A percentile compares a stretch with the other conserved stretches of the same genome.
Conservation (phyloP, 2,888 invertebrate genomes). For the Stenodema calcarata region DNA sequence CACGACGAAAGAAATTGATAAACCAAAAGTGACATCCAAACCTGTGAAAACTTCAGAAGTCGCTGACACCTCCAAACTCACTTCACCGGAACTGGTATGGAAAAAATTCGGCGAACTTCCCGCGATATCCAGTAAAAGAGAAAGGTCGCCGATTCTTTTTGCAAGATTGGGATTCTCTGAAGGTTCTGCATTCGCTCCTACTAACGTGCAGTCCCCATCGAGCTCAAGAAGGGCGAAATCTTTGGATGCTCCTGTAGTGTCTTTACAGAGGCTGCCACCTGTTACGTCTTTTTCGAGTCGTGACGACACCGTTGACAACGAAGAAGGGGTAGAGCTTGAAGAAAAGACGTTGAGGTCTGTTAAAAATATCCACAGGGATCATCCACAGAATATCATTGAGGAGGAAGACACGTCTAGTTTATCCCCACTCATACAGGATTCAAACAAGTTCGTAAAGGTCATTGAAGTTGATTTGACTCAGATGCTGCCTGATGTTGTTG, state of each 20-base stretch:
- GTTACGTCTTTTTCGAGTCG: conserved; percentile 87
- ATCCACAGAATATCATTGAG: conserved; percentile 51
- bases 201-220: conserved; percentile 78
- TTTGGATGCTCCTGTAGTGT: conserved; percentile 82
- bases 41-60: not conserved
- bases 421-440: conserved; percentile 49
- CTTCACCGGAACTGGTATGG: conserved; percentile 63
- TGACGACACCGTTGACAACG: conserved; percentile 84
- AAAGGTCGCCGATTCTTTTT: conserved; percentile 79
- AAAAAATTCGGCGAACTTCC: conserved; percentile 63
- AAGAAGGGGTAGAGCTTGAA: conserved; percentile 63
- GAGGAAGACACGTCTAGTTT: conserved; percentile 53
- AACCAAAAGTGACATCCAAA: not conserved
- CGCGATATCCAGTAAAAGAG: conserved; percentile 70
- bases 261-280: conserved; percentile 78
- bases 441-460: conserved; percentile 30
- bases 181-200: conserved; percentile 77
- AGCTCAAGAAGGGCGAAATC: conserved; percentile 81
- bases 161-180: conserved; percentile 83
- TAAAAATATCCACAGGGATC: conserved; percentile 49
- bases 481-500: conserved; percentile 19
- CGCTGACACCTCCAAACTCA: conserved; percentile 16
- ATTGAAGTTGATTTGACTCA: conserved; percentile 8
- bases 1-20: not conserved
- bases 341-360: conserved; percentile 55